Base-by-base conservation (phyloP, 2,113 vertebrate species). In the Heterocephalus glaber region DNA sequence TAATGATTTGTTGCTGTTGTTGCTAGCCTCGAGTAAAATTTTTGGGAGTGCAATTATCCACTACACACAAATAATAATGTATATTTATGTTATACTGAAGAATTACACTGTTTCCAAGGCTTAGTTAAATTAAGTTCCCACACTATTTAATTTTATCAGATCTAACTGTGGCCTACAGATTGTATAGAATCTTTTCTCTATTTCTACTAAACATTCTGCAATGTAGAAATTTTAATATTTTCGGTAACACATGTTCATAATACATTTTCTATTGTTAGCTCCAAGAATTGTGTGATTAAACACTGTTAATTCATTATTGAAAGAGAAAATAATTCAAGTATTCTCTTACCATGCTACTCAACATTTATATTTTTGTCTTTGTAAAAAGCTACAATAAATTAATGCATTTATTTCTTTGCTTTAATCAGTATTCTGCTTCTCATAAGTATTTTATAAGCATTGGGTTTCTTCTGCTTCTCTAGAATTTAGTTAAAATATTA, bases 401-500 rank as follows among this genome's bases (percentile, higher is more conserved):
- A 76, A 83, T 83, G 2, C 6, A 95, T 47, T 68, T 38, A 52
- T 81, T 90, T 79, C 1, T 54, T 82, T 74, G 28, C 19, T 82
- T 83, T 72, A 20, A 60, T 82, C 33, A 85, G 6, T 81, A 94
- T 33, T 85, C 38, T 88, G 33, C 13, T 94, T 66, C 24, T 93
- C 8, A 44, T 47, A 76, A 66, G 14, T 84, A 84, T 81, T 76
- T 80, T 41, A 88, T 80, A 96, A 77, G 3, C 13, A 52, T 91
- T 35, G 66, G 66, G 58, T 90, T 60, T 87, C 58, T 88, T 58
- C 54, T 28, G 22, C 28, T 90, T 79, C 56, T 82, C 49, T 17
- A 84, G 47, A 84, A 96, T 77, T 86, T 60, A 94, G n/a, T 63
- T 85, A 41, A 83, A 66, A 87, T 22, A 66, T 16, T 44, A 70